Conservation (phyloP, 2,888 invertebrate genomes). For the Plebejus argus region DNA sequence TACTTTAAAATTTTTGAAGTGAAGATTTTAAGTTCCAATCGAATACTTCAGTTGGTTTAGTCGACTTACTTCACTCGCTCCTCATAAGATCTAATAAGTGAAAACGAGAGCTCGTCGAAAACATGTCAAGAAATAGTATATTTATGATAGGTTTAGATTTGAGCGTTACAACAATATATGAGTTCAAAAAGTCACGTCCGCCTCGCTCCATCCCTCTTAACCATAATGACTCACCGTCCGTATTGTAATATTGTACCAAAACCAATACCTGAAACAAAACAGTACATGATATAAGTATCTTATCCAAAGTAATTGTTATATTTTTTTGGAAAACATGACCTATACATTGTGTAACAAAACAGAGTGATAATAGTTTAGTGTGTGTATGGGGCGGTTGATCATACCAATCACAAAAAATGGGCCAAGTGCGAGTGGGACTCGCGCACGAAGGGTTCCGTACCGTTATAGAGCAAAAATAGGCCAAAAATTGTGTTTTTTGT, state of each 20-base stretch:
- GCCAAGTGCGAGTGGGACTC: no score
- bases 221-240: constrained; percentile 12
- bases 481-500: no score
- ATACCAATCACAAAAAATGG: no score
- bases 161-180: constrained; percentile 13
- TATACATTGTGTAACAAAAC: no score
- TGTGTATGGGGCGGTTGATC: no score
- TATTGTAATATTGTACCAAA: background rate
- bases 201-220: background rate
- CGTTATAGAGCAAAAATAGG: no score
- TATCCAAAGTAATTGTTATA: no score
- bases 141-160: background rate
- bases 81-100: background rate
- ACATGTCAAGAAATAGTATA: background rate
- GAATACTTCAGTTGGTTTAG: background rate
- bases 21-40: constrained; percentile 1
- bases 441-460: no score
- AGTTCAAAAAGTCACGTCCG: constrained; percentile 7
- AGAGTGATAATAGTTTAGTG: no score
- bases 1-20: constrained; percentile 12
- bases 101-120: background rate
- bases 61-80: background rate
- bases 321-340: no score
- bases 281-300: background rate
- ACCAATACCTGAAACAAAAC: constrained; percentile 24